Conservation (phyloP, 2,888 invertebrate species). For the Tortricodes alternella region DNA sequence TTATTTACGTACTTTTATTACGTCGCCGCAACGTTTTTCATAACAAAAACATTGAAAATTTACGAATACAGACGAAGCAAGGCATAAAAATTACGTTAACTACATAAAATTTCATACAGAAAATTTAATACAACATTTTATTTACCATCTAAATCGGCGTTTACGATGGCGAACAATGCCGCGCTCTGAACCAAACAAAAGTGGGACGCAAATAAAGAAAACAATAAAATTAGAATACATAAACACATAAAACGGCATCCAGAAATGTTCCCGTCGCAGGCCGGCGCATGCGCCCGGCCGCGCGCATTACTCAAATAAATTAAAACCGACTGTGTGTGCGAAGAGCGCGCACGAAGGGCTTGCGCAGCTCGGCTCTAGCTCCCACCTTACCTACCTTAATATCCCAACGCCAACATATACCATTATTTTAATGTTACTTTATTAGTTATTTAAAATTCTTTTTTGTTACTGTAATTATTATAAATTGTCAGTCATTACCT, state of each 20-base stretch:
- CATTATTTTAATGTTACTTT: too few relatives aligned
- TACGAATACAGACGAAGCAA: constrained; percentile 29
- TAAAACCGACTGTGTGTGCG: constrained; percentile 51
- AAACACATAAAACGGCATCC: constrained; percentile 80
- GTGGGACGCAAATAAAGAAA: constrained; percentile 83
- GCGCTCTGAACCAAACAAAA: constrained; percentile 79
- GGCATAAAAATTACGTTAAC: constrained; percentile 32
- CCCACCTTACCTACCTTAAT: too few relatives aligned
- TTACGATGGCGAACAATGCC: constrained; percentile 81
- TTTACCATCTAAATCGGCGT: constrained; percentile 82
- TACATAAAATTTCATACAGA: constrained; percentile 38
- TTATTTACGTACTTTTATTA: constrained; percentile 30
- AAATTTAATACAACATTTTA: constrained; percentile 75
- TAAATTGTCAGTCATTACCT: too few relatives aligned
- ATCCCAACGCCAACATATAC: too few relatives aligned
- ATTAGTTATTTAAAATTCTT: too few relatives aligned
- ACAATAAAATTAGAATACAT: constrained; percentile 83
- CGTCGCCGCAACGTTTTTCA: constrained; percentile 31
- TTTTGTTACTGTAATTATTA: too few relatives aligned
- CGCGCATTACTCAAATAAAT: constrained; percentile 65
- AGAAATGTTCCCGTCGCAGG: constrained; percentile 63
- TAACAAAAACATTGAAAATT: constrained; percentile 32
- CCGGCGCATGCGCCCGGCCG: constrained; percentile 64
- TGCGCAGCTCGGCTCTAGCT: too few relatives aligned
- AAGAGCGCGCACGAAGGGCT: constrained; percentile 40